Percentiles rank a stretch among this genome's conserved stretches.
Conservation (phyloP, 1,140 invertebrate species). For the Andrena cerasifolii region DNA sequence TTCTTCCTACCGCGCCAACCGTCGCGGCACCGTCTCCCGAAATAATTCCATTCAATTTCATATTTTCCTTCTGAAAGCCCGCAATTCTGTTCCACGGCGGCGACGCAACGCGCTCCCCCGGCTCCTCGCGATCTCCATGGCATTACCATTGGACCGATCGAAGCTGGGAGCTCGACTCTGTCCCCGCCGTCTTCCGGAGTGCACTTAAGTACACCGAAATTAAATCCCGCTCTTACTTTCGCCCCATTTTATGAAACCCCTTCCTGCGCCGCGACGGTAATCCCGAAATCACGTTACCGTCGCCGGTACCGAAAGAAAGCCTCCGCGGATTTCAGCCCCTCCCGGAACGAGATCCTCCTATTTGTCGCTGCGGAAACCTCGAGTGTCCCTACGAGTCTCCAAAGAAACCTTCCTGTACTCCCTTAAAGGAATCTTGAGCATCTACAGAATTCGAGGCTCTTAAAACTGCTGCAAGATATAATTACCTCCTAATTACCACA, state of each 20-base stretch:
- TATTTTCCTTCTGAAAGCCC: too few species aligned
- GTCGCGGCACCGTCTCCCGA: too few species aligned
- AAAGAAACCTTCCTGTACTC: too few species aligned
- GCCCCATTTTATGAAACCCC: constrained; percentile 33
- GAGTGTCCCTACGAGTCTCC: too few species aligned
- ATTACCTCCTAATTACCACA: too few species aligned
- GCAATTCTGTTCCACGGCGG: too few species aligned
- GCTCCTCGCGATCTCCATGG: constrained; percentile 29
- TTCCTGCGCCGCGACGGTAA: constrained; percentile 1
- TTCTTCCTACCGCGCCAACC: too few species aligned
- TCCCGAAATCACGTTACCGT: constrained; percentile 22
- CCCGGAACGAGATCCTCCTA: not conserved
- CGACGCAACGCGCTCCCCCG: not conserved
- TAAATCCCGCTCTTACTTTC: constrained; percentile 21
- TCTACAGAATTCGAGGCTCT: too few species aligned
- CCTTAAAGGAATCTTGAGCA: too few species aligned
- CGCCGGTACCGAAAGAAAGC: not conserved
- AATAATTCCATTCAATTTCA: too few species aligned
- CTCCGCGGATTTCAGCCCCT: not conserved
- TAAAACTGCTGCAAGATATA: too few species aligned
- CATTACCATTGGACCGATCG: constrained; percentile 47
- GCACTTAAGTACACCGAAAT: constrained; percentile 18
- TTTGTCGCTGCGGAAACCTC: not conserved
- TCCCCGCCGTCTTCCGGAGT: not conserved
- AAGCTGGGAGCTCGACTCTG: not conserved